phyloP scores from a whole-genome alignment of 2,113 vertebrate species.

The Siniperca chuatsi region DNA sequence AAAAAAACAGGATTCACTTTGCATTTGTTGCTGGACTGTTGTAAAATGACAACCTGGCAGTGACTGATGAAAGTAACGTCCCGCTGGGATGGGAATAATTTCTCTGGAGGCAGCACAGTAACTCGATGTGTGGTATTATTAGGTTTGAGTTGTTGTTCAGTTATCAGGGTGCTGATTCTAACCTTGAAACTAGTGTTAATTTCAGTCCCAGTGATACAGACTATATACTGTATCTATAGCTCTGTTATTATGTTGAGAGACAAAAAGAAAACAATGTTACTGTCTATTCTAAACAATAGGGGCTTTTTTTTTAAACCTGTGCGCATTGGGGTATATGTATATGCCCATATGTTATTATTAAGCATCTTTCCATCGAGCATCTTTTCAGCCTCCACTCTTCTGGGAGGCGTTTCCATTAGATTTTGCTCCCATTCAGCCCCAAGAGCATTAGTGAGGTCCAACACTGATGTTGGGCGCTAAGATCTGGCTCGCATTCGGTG shows the following conservation, averaged over 20 bases:
- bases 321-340: not conserved
- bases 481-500: no score
- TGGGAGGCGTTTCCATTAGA: not conserved
- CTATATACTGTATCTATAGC: not conserved
- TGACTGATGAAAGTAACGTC: slow-evolving; percentile 28
- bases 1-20: slow-evolving; percentile 11
- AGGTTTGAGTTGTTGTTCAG: slow-evolving; percentile 13
- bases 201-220: not conserved
- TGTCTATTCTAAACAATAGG: not conserved
- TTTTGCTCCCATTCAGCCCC: no score
- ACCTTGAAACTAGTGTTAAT: not conserved
- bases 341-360: no score
- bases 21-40: not conserved
- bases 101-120: slow-evolving; percentile 21
- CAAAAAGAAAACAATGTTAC: not conserved
- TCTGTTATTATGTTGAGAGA: not conserved
- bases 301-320: not conserved
- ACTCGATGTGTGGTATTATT: slow-evolving; percentile 7
- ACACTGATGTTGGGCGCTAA: no score
- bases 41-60: slow-evolving; percentile 4
- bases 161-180: not conserved
- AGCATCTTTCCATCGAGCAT: no score
- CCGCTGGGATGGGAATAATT: slow-evolving; percentile 10
- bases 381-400: not conserved
- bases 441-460: no score